phyloP scores from a whole-genome alignment of 2,888 invertebrate genomes.

The Protonemura montana region DNA sequence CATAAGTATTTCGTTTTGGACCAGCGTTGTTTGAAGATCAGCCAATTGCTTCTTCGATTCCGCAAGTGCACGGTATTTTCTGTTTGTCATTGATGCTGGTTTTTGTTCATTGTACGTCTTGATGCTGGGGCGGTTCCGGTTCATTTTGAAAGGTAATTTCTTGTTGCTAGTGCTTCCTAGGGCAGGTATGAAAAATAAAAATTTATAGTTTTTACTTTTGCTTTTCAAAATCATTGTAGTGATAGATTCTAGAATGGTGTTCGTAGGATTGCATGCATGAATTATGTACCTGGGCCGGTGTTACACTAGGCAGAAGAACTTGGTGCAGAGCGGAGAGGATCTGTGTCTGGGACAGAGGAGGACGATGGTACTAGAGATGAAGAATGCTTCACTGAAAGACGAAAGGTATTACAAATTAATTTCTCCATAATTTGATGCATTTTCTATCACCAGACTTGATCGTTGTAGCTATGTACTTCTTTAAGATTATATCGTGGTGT shows the following conservation, averaged over 20 bases:
- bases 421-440: neutral
- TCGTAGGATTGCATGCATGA: neutral
- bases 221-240: neutral
- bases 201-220: neutral
- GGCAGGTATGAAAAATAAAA: too few species aligned
- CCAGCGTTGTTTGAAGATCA: too few species aligned
- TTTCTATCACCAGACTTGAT: neutral
- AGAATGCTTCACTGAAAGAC: neutral
- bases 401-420: neutral
- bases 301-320: slow-evolving; percentile 3
- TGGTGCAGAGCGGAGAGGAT: neutral
- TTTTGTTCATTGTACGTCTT: too few species aligned
- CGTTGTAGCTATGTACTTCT: neutral
- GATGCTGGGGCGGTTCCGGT: too few species aligned
- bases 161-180: too few species aligned
- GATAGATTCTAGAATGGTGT: slow-evolving; percentile 2
- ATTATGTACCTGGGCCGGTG: neutral
- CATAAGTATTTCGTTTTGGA: too few species aligned
- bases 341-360: neutral
- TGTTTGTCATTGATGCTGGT: too few species aligned
- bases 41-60: too few species aligned
- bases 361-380: neutral
- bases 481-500: neutral
- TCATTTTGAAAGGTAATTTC: too few species aligned
- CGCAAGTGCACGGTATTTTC: too few species aligned